Conservation (phyloP, 2,113 vertebrate species). For the Hippocampus zosterae region DNA sequence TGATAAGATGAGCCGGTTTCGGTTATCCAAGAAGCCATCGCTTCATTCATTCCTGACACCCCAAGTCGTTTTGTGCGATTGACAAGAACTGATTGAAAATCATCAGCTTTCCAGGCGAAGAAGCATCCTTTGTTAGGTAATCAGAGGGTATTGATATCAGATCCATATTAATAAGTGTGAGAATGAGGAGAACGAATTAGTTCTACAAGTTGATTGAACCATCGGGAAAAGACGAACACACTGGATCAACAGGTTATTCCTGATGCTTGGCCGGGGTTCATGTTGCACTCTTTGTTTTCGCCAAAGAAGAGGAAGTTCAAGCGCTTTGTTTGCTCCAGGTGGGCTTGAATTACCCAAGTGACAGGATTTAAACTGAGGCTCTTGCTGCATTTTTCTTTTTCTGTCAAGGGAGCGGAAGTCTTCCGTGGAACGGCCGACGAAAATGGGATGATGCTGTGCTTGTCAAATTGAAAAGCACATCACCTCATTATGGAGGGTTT, state of each 20-base stretch:
- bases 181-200: neutral
- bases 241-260: constrained; percentile 46
- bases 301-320: constrained; percentile 59
- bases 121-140: neutral
- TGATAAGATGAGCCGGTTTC: constrained; percentile 60
- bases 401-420: constrained; percentile 38
- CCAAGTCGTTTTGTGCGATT: constrained; percentile 18
- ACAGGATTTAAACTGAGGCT: constrained; percentile 54
- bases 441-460: constrained; percentile 47
- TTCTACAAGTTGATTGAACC: neutral
- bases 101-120: neutral
- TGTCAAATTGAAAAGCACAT: constrained; percentile 43
- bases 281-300: constrained; percentile 59
- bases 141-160: neutral
- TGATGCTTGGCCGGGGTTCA: constrained; percentile 43
- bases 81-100: constrained; percentile 4
- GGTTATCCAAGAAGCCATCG: constrained; percentile 35
- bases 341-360: constrained; percentile 63
- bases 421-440: constrained; percentile 42
- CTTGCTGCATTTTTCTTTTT: constrained; percentile 45
- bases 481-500: constrained; percentile 50
- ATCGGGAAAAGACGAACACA: constrained; percentile 18
- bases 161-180: neutral
- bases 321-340: constrained; percentile 62
- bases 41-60: neutral